Evolutionary conservation across 30 jellyfish, hydroid and myxozoan species (phyloP).

Genomic region (Turritopsis rubra): DNA sequence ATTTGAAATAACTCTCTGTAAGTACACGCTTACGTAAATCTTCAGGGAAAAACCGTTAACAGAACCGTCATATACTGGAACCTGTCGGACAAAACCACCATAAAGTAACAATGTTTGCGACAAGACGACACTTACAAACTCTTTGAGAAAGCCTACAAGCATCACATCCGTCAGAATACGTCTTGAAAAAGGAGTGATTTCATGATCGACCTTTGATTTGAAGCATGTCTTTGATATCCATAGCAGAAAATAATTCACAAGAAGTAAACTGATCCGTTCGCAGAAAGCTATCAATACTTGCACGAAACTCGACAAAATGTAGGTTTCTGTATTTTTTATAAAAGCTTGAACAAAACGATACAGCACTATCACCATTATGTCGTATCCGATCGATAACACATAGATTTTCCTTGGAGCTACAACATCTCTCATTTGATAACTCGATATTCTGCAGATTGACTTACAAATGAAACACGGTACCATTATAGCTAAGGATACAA

Average conservation of each 20-base stretch:
- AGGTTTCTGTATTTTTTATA: neutral
- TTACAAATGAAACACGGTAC: neutral
- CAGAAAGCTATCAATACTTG: neutral
- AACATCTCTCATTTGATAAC: neutral
- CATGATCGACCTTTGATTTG: neutral
- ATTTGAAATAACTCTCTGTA: neutral
- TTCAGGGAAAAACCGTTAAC: neutral
- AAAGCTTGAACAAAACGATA: neutral
- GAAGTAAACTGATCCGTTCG: neutral
- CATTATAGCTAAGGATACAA: neutral
- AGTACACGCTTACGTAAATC: neutral
- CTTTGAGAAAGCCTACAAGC: neutral
- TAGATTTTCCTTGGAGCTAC: neutral
- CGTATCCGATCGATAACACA: neutral
- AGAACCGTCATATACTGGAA: neutral
- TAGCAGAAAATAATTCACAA: neutral
- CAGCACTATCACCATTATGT: neutral
- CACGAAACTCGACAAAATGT: neutral
- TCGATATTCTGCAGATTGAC: neutral
- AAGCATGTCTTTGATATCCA: neutral
- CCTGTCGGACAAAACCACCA: neutral
- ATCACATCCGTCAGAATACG: neutral
- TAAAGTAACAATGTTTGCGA: neutral
- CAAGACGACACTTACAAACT: neutral
- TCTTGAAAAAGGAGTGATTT: neutral